Conservation (phyloP, 2,888 invertebrate genomes). For the Drosophila putrida region DNA sequence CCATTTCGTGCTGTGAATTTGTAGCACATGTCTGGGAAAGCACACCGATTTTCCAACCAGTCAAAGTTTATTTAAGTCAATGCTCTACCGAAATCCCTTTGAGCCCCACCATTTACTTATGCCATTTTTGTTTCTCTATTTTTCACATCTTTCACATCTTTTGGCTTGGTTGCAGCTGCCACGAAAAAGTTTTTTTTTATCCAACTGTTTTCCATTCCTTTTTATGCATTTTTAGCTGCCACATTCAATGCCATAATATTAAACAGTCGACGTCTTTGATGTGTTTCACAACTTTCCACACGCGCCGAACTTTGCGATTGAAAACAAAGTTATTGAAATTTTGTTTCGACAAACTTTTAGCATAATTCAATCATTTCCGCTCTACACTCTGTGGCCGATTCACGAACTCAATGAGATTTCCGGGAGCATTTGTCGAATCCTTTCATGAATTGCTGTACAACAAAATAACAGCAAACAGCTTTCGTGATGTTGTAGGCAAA, state of each 20-base stretch:
- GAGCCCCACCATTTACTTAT: constrained; percentile 19
- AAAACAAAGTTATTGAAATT: constrained; percentile 65
- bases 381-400: constrained; percentile 36
- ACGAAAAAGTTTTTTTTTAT: constrained; percentile 39
- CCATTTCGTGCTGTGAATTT: constrained; percentile 46
- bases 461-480: background rate
- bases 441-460: constrained; percentile 22
- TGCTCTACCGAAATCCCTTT: constrained; percentile 36
- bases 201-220: constrained; percentile 30
- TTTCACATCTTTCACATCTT: constrained; percentile 14
- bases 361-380: constrained; percentile 63
- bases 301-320: constrained; percentile 41
- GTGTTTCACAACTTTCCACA: constrained; percentile 45
- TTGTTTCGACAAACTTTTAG: constrained; percentile 54
- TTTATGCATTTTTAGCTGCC: constrained; percentile 40
- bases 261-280: constrained; percentile 46
- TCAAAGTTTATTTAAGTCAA: constrained; percentile 56
- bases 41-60: constrained; percentile 46
- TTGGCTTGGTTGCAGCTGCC: constrained; percentile 41
- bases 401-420: constrained; percentile 41
- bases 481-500: background rate
- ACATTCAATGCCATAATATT: constrained; percentile 39
- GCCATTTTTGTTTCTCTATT: constrained; percentile 19
- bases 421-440: constrained; percentile 32
- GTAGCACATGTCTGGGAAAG: constrained; percentile 41